These are phyloP conservation scores for Hemithea aestivaria DNA, from an alignment of 2,888 invertebrate species.

Conservation along the genomic window DNA sequence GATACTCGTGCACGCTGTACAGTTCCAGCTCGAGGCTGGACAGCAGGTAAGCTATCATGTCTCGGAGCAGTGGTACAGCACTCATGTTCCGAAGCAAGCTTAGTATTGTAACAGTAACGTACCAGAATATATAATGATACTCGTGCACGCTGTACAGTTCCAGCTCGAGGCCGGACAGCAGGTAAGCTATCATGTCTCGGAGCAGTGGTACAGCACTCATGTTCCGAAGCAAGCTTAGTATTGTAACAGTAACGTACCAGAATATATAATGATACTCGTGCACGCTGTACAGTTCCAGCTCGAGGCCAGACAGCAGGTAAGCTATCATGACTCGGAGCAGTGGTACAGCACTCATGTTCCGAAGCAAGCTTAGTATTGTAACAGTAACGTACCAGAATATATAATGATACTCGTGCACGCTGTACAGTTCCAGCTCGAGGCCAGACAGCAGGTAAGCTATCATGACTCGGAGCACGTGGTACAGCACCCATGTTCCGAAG, in stretches of 20 bases:
- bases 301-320: conserved; percentile 95
- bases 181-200: conserved; percentile 94
- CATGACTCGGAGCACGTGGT: conserved; percentile 95
- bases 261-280: conserved; percentile 98
- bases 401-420: conserved; percentile 97
- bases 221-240: conserved; percentile 89
- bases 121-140: conserved; percentile 97
- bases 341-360: conserved; percentile 98
- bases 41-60: conserved; percentile 96
- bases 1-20: conserved; percentile 97
- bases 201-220: conserved; percentile 97
- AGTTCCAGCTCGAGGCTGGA: conserved; percentile 97
- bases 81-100: conserved; percentile 96
- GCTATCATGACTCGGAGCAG: conserved; percentile 94
- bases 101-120: no score
- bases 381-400: conserved; percentile 87
- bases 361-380: conserved; percentile 82
- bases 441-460: conserved; percentile 95
- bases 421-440: conserved; percentile 96
- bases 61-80: conserved; percentile 93
- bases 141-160: conserved; percentile 98
- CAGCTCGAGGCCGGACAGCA: conserved; percentile 95
- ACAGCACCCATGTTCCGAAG: conserved; percentile 96
- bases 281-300: conserved; percentile 95
- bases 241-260: conserved; percentile 79